phyloP scores from a whole-genome alignment of 2,113 vertebrate species.

The Romanogobio albipinnatus region DNA sequence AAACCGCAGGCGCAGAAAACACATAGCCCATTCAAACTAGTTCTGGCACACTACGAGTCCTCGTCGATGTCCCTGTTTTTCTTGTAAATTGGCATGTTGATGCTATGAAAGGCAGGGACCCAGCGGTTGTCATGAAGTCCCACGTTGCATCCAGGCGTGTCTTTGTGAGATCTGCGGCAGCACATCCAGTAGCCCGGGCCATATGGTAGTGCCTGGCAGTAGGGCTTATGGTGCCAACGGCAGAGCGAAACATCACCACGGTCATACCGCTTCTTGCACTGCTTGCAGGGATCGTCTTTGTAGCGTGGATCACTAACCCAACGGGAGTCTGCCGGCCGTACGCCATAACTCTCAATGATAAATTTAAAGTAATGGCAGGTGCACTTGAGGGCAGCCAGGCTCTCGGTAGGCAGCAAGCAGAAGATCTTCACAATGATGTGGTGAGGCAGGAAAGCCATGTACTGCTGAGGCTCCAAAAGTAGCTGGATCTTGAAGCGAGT shows the following conservation, averaged over 20 bases:
- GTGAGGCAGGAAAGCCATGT: constrained; percentile 88
- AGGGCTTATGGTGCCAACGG: constrained; percentile 96
- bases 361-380: constrained; percentile 90
- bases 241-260: constrained; percentile 92
- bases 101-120: constrained; percentile 91
- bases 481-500: constrained; percentile 90
- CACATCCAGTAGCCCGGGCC: constrained; percentile 98
- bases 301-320: constrained; percentile 96
- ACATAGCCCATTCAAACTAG: constrained; percentile 50
- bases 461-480: constrained; percentile 90
- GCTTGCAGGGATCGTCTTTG: constrained; percentile 94
- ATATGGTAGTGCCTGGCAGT: constrained; percentile 91
- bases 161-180: constrained; percentile 86
- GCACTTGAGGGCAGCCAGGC: constrained; percentile 92
- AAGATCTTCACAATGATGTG: constrained; percentile 92
- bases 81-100: constrained; percentile 85
- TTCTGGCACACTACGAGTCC: constrained; percentile 68
- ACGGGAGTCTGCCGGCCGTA: constrained; percentile 89
- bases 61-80: constrained; percentile 75
- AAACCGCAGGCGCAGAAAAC: constrained; percentile 48
- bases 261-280: constrained; percentile 89
- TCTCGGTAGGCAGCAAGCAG: constrained; percentile 84
- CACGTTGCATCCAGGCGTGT: constrained; percentile 88
- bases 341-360: constrained; percentile 88
- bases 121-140: constrained; percentile 98